Evolutionary conservation across 2,888 invertebrate genomes (phyloP).

Genomic region (Xestoiulus laeticollis): DNA sequence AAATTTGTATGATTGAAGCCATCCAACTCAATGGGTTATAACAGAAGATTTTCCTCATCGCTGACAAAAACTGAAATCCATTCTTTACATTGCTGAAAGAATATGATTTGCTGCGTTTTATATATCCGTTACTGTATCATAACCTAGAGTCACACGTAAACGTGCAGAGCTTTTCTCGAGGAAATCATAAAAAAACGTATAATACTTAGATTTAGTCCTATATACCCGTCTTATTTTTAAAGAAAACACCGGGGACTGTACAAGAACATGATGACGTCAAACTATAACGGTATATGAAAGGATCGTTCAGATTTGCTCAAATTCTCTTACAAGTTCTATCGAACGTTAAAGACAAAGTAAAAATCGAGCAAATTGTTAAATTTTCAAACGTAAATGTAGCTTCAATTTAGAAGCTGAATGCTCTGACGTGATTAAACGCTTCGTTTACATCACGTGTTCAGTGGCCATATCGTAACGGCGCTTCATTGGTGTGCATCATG

Average conservation of each 20-base stretch:
- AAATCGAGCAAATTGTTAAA: too few relatives aligned
- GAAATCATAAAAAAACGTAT: neutral
- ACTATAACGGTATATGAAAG: too few relatives aligned
- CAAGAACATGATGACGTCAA: too few relatives aligned
- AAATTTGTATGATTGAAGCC: constrained; percentile 19
- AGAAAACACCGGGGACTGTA: neutral
- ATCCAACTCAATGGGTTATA: constrained; percentile 1
- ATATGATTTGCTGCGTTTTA: constrained; percentile 6
- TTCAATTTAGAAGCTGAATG: too few relatives aligned
- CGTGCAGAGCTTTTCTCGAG: neutral
- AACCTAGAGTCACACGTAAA: neutral
- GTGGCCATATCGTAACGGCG: too few relatives aligned
- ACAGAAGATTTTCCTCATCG: neutral
- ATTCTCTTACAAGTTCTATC: too few relatives aligned
- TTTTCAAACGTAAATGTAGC: too few relatives aligned
- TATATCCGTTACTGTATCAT: neutral
- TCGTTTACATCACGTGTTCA: too few relatives aligned
- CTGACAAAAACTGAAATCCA: neutral
- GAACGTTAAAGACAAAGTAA: too few relatives aligned
- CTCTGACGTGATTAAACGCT: too few relatives aligned
- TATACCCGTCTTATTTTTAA: neutral
- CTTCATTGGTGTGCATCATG: too few relatives aligned
- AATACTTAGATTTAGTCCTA: neutral
- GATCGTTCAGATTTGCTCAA: too few relatives aligned
- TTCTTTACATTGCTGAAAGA: neutral